Evolutionary conservation across 2,888 invertebrate species (phyloP), one percentile per base, ranked within the genome.

Genomic region (Chalcis sispes): DNA sequence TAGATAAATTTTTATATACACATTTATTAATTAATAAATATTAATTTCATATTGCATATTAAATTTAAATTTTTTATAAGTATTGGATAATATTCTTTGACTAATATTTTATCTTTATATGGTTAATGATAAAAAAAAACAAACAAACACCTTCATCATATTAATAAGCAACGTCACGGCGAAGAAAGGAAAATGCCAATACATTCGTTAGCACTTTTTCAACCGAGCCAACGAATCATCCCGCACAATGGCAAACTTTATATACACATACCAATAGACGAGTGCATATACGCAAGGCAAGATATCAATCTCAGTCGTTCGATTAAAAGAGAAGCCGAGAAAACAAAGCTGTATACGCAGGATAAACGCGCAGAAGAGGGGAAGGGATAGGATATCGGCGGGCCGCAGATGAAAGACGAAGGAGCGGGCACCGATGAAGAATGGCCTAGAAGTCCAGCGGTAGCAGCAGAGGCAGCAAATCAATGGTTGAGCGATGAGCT

Each of bases 301-400:
- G 58, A 72, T 65, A 72, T 65, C 72, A 56, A 72, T 62, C 72
- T 72, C 58, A 32, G 46, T 25, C 23, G 13, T 65, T 50, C 56
- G 65, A 64, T 72, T 58, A 72, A 72, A 72, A 72, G 65, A 65
- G 36, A 32, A 36, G 23, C n/a, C 58, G 56, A 32, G 50, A 29
- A 59, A 54, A 72, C 58, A 72, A 72, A 65, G 56, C 64, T 46
- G 4, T 10, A 36, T 36, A 36, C 36, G 36, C 4, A 36, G 36
- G 10, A 36, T 7, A 18, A 20, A 20, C 50, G 18, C 20, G 20
- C 42, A 42, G 7, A 23, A 56, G 32, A 56, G 10, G 29, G 29
- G 10, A 4, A 23, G 32, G 2, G 29, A 5, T 20, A 25, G 42
- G 13, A 36, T 36, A 36, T 54, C 18, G 8, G 18, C 5, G 7